phyloP scores from a whole-genome alignment of 1,140 invertebrate species.

The Scaptomyza montana region DNA sequence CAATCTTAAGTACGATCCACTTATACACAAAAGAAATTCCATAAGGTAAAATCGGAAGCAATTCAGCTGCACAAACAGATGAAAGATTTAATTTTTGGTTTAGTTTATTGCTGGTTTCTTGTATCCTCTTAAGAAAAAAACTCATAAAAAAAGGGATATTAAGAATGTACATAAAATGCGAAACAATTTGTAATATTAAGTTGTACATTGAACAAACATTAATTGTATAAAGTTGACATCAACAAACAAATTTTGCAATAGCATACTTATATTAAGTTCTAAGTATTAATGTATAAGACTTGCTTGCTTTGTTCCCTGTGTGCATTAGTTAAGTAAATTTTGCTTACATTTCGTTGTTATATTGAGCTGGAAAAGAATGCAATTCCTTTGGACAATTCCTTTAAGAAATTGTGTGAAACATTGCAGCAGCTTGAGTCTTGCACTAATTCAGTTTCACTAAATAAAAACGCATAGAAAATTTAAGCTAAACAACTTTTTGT shows the following conservation, averaged over 20 bases:
- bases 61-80: neutral
- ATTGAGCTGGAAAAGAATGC: neutral
- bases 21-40: constrained; percentile 4
- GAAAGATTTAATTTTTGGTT: neutral
- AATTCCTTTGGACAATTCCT: constrained; percentile 1
- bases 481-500: constrained; percentile 72
- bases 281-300: constrained; percentile 7
- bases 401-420: neutral
- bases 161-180: constrained; percentile 16
- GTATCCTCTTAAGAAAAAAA: no score
- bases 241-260: neutral
- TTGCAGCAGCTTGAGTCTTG: constrained; percentile 8
- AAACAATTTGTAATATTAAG: neutral
- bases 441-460: no score
- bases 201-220: neutral
- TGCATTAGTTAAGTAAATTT: constrained; percentile 13
- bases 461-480: constrained; percentile 28
- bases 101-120: neutral
- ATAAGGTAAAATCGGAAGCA: constrained; percentile 4
- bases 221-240: constrained; percentile 17
- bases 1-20: neutral
- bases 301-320: constrained; percentile 22
- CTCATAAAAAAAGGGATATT: neutral
- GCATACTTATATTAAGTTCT: neutral
- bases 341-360: constrained; percentile 3